phyloP scores from a whole-genome alignment of 2,113 vertebrate genomes.

The Ammodytes dubius region DNA sequence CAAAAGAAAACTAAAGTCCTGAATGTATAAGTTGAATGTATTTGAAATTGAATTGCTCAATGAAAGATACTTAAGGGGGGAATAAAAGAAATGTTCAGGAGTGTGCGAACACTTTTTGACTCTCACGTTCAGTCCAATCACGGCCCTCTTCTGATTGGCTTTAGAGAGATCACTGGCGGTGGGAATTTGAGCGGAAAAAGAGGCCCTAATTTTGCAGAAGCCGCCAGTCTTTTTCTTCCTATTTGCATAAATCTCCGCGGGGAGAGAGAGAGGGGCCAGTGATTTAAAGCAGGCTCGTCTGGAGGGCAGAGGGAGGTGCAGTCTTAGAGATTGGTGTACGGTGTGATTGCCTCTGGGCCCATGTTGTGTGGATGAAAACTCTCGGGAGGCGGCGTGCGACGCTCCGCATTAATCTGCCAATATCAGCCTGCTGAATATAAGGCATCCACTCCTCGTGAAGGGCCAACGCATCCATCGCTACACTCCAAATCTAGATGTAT shows the following conservation, averaged over 20 bases:
- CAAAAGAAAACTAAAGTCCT: no score
- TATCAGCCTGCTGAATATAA: conserved; percentile 57
- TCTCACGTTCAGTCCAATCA: conserved; percentile 30
- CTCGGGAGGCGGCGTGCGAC: conserved; percentile 55
- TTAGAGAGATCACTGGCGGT: conserved; percentile 1
- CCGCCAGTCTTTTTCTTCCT: conserved; percentile 58
- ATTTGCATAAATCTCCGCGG: conserved; percentile 69
- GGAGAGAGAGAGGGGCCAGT: conserved; percentile 54
- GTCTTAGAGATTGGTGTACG: conserved; percentile 56
- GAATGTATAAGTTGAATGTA: no score
- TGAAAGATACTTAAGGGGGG: no score
- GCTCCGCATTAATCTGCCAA: conserved; percentile 68
- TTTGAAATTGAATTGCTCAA: no score
- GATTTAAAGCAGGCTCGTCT: conserved; percentile 70
- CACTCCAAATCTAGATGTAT: conserved; percentile 3
- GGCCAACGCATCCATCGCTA: conserved; percentile 24
- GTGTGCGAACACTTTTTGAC: conserved; percentile 17
- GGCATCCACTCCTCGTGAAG: conserved; percentile 63
- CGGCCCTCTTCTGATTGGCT: conserved; percentile 26
- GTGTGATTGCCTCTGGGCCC: conserved; percentile 72
- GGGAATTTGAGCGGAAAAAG: conserved; percentile 39
- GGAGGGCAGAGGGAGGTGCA: conserved; percentile 60
- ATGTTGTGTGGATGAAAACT: conserved; percentile 50
- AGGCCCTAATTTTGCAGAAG: conserved; percentile 50
- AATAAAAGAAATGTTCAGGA: neutral